Conservation (phyloP, 2,888 invertebrate genomes). For the Malthinus flaveolus region DNA sequence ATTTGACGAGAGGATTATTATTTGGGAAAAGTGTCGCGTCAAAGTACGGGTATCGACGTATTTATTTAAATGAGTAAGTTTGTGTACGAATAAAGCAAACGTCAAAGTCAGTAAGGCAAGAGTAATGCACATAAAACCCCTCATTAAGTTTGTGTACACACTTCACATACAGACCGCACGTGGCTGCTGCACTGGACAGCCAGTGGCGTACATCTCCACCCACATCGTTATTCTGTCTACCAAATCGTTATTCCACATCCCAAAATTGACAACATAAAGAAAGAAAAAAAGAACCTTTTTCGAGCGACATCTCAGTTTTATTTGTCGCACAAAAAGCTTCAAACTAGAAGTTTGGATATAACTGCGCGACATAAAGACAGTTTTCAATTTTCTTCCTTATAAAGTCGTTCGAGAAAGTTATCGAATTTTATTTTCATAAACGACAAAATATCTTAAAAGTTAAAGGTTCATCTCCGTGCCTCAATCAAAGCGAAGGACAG, state of each 20-base stretch:
- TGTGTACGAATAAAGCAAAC: constrained; percentile 29
- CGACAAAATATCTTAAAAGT: constrained; percentile 18
- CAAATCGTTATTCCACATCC: constrained; percentile 9
- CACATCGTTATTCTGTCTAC: constrained; percentile 29
- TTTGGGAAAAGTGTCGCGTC: too few relatives aligned
- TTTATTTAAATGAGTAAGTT: constrained; percentile 22
- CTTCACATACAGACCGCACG: constrained; percentile 52
- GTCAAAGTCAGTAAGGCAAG: constrained; percentile 55
- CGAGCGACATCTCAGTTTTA: too few relatives aligned
- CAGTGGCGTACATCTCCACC: constrained; percentile 42
- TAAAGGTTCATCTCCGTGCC: constrained; percentile 39
- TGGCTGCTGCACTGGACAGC: constrained; percentile 47
- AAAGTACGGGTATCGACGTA: constrained; percentile 2
- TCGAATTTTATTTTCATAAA: constrained; percentile 11
- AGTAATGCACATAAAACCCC: constrained; percentile 56
- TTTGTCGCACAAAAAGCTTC: too few relatives aligned
- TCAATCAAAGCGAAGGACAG: constrained; percentile 48
- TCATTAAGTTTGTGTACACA: constrained; percentile 53
- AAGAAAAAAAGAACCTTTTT: too few relatives aligned
- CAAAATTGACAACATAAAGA: not conserved
- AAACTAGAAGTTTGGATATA: not conserved
- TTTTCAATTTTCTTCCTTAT: constrained; percentile 12
- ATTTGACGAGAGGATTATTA: too few relatives aligned
- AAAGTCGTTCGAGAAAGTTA: constrained; percentile 6
- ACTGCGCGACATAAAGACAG: constrained; percentile 5